These are phyloP conservation scores for Xestia rhomboidea DNA, from an alignment of 2,888 invertebrate species.

Conservation along the genomic window DNA sequence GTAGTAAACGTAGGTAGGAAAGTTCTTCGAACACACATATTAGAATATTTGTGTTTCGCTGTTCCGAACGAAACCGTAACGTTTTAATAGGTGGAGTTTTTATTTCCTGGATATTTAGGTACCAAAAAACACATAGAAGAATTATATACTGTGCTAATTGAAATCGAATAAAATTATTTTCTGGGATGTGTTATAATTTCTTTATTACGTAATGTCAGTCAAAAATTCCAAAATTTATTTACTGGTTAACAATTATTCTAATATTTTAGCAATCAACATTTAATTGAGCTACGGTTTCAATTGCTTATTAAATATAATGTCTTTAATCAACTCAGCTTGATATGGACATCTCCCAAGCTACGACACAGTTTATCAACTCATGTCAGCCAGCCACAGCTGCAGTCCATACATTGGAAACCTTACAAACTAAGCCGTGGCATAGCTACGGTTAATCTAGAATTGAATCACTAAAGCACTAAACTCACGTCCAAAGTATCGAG, in stretches of 20 bases:
- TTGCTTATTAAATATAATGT: background rate
- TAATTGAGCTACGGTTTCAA: background rate
- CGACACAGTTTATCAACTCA: background rate
- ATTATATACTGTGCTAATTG: background rate
- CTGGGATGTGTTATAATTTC: background rate
- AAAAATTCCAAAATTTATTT: background rate
- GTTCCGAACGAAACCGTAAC: background rate
- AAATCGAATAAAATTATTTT: background rate
- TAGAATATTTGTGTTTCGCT: background rate
- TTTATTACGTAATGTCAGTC: background rate
- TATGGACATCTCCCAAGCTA: background rate
- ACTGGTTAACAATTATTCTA: background rate
- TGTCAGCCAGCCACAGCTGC: background rate
- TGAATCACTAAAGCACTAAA: conserved; percentile 18
- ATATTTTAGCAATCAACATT: background rate
- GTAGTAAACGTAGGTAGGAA: background rate
- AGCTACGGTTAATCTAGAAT: background rate
- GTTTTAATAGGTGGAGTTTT: background rate
- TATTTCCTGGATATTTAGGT: background rate
- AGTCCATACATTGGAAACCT: background rate
- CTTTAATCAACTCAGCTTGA: background rate
- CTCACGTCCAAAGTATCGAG: conserved; percentile 23
- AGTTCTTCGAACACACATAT: background rate
- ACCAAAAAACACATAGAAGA: no score
- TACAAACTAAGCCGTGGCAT: background rate